Evolutionary conservation across 2,888 invertebrate species (phyloP), one percentile per base, ranked within the genome.

Genomic region (Galerucella nymphaeae): DNA sequence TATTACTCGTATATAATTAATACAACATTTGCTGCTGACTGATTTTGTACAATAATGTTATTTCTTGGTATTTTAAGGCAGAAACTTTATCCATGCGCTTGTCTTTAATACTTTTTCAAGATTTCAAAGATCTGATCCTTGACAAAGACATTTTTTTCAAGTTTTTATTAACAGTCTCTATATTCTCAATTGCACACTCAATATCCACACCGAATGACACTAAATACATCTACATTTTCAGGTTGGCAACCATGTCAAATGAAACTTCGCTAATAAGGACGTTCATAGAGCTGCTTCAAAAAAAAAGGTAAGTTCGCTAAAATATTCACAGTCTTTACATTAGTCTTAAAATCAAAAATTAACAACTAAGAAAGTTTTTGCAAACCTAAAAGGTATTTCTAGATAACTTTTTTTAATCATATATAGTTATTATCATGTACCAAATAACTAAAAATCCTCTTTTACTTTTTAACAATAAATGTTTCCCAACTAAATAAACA

Each of bases 141-240:
- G 16, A 62, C 30, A 41, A 41, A 62, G 61, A 53, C 53, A n/a
- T 45, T 61, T 57, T 61, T 66, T 62, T 62, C 30, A 13, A 30
- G 38, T 63, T 65, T 77, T 75, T 71, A 74, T 57, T 76, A 75
- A 81, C 83, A 84, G 83, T 83, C 83, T 83, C 82, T 83, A 80
- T 81, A 78, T 81, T 75, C 82, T 83, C 83, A 70, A 84, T 84
- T 84, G 84, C 84, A 84, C 84, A 83, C 81, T 78, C 77, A 83
- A 78, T 76, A 77, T 79, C 76, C 80, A 81, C 82, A 81, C 80
- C 76, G 78, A 82, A 74, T 78, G 77, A 81, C 79, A 81, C 78
- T 76, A 79, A 77, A 76, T 78, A 81, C 79, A 80, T 76, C 79
- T 79, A 79, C 73, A 73, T 79, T 77, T 78, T 75, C 76, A 78